Conservation (phyloP, 2,888 invertebrate species). For the Sympetrum striolatum region DNA sequence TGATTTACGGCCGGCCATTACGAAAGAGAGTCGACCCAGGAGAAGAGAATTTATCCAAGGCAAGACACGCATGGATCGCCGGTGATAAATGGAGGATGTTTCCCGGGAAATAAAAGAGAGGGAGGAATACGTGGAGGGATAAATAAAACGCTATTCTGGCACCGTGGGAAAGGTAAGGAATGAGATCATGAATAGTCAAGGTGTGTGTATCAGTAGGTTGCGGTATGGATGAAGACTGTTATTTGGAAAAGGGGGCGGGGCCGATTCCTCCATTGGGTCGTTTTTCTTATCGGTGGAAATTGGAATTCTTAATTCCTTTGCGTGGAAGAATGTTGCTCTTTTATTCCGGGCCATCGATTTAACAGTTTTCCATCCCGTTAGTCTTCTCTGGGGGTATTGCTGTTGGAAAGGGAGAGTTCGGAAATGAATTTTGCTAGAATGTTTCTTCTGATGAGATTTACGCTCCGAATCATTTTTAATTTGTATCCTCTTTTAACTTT, state of each 20-base stretch:
- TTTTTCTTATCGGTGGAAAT: background rate
- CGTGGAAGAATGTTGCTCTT: background rate
- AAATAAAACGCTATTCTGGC: background rate
- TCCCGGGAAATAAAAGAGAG: background rate
- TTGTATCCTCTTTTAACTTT: too few relatives aligned
- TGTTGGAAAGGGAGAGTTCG: too few relatives aligned
- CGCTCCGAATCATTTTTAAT: too few relatives aligned
- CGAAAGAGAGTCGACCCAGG: background rate
- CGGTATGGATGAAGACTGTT: too few relatives aligned
- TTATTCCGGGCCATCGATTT: background rate
- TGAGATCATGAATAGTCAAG: too few relatives aligned
- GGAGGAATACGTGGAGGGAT: background rate
- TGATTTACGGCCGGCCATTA: background rate
- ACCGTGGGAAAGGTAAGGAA: too few relatives aligned
- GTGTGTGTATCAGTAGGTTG: too few relatives aligned
- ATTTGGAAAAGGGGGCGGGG: too few relatives aligned
- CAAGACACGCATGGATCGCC: background rate
- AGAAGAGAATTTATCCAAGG: background rate
- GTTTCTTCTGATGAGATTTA: too few relatives aligned
- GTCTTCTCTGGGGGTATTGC: background rate
- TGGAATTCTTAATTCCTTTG: background rate
- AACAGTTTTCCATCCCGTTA: background rate
- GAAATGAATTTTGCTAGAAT: too few relatives aligned
- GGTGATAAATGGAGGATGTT: background rate
- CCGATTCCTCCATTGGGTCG: background rate